Base-by-base conservation (phyloP, 2,797 vertebrate genomes). In the Sebastes hubbsi region DNA sequence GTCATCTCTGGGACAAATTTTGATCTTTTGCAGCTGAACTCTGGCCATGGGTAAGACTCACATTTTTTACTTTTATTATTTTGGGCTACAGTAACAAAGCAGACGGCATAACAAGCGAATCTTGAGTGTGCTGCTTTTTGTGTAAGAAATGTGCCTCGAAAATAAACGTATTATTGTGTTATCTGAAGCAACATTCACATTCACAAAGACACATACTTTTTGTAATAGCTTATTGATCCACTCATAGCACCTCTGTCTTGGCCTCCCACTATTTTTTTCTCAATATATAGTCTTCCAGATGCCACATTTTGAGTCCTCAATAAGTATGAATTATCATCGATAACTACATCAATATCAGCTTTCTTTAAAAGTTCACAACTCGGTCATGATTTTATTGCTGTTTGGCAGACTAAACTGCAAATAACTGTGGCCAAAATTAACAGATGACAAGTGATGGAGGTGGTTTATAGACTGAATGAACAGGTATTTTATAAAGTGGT, bases 221-320 rank as follows among this genome's bases (percentile, higher is more conserved):
- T 75, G 1, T 73, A 72, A 85, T 25, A 56, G 65, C 56, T 78
- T 75, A 78, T 78, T 60, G 46, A 79, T 85, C n/a, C 20, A 46
- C 29, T 61, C 9, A 18, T 5, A 32, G 58, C 58, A 68, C 30
- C 38, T 71, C 38, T 65, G 36, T 67, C 42, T 59, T 30, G 8
- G 38, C 34, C 30, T 75, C 29, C 0, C 38, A 66, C 49, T 54
- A 22, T 54, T 54, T 54, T 54, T 52, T 54, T 11, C 34, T 29
- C 11, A 11, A 56, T 29, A 58, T 56, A 62, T 42, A 66, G 18
- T 62, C 32, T 56, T 72, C 8, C 3, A 70, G 52, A 29, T 55
- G 18, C 16, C 16, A 20, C 1, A 0, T 32, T 60, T 22, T 42
- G 32, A 29, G 13, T 55, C 12, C 38, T 74, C 11, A 62, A 24